A percentile compares a stretch with the other conserved stretches of the same genome.
phyloP scores from a whole-genome alignment of 2,888 invertebrate species.

The Rambutsinella grinnellia region DNA sequence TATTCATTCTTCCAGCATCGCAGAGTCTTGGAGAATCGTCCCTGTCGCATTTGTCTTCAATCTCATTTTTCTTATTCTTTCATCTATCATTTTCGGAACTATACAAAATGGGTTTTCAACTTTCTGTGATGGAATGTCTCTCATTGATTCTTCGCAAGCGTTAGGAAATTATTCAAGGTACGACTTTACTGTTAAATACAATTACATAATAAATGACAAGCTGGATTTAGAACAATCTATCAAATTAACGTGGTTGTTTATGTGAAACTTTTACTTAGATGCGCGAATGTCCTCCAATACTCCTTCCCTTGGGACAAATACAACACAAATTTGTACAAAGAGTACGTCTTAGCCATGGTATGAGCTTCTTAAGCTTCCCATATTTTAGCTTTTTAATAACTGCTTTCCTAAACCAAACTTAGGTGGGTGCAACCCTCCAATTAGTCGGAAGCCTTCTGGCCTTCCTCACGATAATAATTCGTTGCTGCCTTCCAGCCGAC shows the following conservation, averaged over 20 bases:
- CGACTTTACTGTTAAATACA: not conserved
- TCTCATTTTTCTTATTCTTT: slow-evolving; percentile 46
- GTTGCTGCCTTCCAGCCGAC: slow-evolving; percentile 41
- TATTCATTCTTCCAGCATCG: slow-evolving; percentile 41
- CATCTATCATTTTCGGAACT: slow-evolving; percentile 47
- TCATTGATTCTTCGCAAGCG: not conserved
- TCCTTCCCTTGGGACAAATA: slow-evolving; percentile 35
- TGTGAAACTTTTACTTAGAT: no score
- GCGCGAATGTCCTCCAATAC: slow-evolving; percentile 28
- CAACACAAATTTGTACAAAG: slow-evolving; percentile 35
- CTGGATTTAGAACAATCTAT: not conserved
- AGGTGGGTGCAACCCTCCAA: slow-evolving; percentile 38
- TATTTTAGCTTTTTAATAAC: not conserved
- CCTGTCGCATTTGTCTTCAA: slow-evolving; percentile 54
- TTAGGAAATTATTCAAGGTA: slow-evolving; percentile 33
- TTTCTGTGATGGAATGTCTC: slow-evolving; percentile 45
- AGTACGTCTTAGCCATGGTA: slow-evolving; percentile 45
- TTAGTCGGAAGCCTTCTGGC: slow-evolving; percentile 39
- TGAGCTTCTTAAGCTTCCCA: not conserved
- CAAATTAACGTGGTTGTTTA: no score
- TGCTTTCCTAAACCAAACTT: not conserved
- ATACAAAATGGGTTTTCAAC: slow-evolving; percentile 48
- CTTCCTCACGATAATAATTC: slow-evolving; percentile 27
- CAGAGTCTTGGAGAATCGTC: slow-evolving; percentile 60
- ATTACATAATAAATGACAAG: not conserved